A percentile compares a stretch with the other conserved stretches of the same genome.
Evolutionary conservation across 2,888 invertebrate species (phyloP).

Genomic region (Girardia tigrina): DNA sequence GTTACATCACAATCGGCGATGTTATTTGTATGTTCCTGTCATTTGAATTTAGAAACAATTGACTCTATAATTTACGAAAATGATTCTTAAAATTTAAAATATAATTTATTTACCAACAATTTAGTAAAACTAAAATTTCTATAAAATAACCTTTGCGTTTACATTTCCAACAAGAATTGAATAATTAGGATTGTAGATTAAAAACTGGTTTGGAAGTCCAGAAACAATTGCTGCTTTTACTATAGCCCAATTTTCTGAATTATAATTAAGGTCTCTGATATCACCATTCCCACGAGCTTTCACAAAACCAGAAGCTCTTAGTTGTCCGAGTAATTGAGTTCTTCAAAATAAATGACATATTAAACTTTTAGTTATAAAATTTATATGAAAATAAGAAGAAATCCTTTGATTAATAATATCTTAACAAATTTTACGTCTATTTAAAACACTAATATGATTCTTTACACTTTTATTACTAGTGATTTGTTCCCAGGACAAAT

Average conservation of each 20-base stretch:
- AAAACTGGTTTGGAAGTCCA: conserved; percentile 69
- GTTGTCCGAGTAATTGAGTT: conserved; percentile 66
- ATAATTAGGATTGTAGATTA: neutral
- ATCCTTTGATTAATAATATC: conserved; percentile 31
- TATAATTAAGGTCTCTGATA: conserved; percentile 65
- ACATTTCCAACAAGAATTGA: neutral
- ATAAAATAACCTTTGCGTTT: conserved; percentile 1
- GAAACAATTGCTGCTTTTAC: conserved; percentile 75
- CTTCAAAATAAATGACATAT: conserved; percentile 40
- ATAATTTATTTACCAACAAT: no score
- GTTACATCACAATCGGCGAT: no score
- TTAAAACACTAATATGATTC: no score
- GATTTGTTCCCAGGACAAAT: no score
- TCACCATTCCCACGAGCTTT: conserved; percentile 53
- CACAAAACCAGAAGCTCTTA: conserved; percentile 63
- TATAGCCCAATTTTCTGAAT: conserved; percentile 74
- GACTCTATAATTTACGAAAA: no score
- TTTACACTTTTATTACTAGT: no score
- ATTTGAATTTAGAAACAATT: no score
- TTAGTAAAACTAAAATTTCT: neutral
- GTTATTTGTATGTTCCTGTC: no score
- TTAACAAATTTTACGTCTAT: no score
- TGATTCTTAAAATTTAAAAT: no score
- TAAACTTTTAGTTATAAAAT: neutral
- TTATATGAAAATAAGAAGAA: conserved; percentile 10